A percentile compares a stretch with the other conserved stretches of the same genome.
phyloP scores from a whole-genome alignment of 1,140 invertebrate genomes.

The Brachionus rotundiformis region DNA sequence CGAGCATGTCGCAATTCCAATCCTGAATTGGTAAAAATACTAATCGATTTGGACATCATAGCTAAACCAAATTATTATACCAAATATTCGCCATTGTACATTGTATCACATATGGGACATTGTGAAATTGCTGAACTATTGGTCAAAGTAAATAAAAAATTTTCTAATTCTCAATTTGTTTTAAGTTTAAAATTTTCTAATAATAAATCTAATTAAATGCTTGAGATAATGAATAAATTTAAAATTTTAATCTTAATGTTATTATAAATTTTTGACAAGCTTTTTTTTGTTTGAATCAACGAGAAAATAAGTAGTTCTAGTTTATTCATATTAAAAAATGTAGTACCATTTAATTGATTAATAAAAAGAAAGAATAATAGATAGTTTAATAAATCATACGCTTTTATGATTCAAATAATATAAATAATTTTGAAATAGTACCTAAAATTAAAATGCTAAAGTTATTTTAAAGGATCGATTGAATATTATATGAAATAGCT shows the following conservation, averaged over 20 bases:
- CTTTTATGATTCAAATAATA: no score
- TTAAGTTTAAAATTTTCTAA: background rate
- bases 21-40: slow-evolving; percentile 24
- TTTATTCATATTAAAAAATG: no score
- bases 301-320: no score
- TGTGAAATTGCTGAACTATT: slow-evolving; percentile 10
- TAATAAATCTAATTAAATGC: background rate
- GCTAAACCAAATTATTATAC: slow-evolving; percentile 50
- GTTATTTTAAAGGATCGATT: no score
- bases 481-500: no score
- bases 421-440: no score
- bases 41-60: background rate
- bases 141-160: slow-evolving; percentile 38
- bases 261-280: background rate
- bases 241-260: background rate
- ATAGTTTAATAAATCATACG: no score
- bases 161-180: background rate
- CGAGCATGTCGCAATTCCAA: slow-evolving; percentile 45
- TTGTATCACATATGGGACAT: slow-evolving; percentile 48
- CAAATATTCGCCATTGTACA: slow-evolving; percentile 48
- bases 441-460: no score
- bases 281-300: no score
- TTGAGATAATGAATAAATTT: no score
- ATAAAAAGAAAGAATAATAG: no score
- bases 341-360: no score